A percentile compares a stretch with the other conserved stretches of the same genome.
phyloP scores from a whole-genome alignment of 2,113 vertebrate species.

The Columbina picui region DNA sequence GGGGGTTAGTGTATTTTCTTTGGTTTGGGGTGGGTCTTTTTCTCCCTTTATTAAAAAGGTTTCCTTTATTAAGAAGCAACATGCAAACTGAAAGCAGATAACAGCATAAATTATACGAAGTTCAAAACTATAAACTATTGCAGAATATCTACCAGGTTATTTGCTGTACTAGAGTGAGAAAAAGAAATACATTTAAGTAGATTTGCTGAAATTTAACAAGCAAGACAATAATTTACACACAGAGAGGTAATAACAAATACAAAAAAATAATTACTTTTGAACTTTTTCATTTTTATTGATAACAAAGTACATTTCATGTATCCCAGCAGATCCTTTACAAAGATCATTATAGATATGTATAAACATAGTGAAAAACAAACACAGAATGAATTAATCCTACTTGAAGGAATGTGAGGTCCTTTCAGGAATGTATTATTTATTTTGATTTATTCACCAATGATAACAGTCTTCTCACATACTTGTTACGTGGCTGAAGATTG shows the following conservation, averaged over 20 bases:
- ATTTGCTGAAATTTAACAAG: background rate
- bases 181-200: background rate
- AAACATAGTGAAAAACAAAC: background rate
- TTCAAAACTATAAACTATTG: background rate
- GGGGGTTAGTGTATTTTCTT: fast-evolving
- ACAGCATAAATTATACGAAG: background rate
- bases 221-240: background rate
- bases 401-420: background rate
- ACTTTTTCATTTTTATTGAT: background rate
- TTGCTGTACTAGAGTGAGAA: background rate
- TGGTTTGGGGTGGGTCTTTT: background rate
- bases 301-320: background rate
- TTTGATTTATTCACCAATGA: background rate
- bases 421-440: background rate
- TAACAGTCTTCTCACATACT: background rate
- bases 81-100: background rate
- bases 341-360: background rate
- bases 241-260: background rate
- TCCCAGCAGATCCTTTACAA: background rate
- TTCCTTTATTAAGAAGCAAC: background rate
- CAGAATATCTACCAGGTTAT: background rate
- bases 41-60: background rate
- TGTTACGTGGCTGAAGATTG: background rate
- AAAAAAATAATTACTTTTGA: background rate
- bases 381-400: background rate